These are phyloP conservation scores for Cercopithecus hamlyni DNA, from an alignment of 2,797 vertebrate genomes.

Conservation along the genomic window DNA sequence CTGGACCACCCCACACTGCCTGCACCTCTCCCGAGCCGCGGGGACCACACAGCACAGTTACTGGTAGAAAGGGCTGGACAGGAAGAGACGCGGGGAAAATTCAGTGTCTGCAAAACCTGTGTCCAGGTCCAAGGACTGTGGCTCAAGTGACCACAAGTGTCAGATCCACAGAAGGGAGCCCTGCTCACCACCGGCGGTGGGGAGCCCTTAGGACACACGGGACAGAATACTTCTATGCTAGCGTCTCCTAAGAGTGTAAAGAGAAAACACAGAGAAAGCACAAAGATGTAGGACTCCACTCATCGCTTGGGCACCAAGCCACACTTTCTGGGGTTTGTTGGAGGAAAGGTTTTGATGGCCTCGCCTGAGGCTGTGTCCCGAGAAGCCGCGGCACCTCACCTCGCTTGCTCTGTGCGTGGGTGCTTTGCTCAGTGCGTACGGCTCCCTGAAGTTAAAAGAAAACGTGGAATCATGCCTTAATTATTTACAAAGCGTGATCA, in stretches of 20 bases:
- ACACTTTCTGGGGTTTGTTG: background rate
- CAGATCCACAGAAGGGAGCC: background rate
- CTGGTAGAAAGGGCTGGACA: background rate
- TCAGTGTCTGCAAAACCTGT: background rate
- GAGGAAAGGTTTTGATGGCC: background rate
- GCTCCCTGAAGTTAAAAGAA: background rate
- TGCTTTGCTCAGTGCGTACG: background rate
- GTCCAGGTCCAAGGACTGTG: background rate
- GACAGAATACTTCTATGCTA: background rate
- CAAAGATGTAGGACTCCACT: too few species aligned
- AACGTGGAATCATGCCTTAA: background rate
- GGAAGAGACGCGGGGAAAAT: background rate
- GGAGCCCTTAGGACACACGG: background rate
- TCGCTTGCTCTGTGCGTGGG: too few species aligned
- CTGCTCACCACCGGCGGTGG: background rate
- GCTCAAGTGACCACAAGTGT: background rate
- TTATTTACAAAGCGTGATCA: background rate
- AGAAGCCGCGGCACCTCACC: too few species aligned
- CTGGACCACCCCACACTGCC: background rate
- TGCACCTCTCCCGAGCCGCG: background rate
- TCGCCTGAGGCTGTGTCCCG: background rate
- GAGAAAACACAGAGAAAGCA: background rate
- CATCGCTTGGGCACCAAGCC: background rate
- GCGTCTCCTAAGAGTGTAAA: background rate
- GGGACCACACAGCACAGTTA: too few species aligned